phyloP scores from a whole-genome alignment of 2,113 vertebrate species.

The Thalassarche chlororhynchos region DNA sequence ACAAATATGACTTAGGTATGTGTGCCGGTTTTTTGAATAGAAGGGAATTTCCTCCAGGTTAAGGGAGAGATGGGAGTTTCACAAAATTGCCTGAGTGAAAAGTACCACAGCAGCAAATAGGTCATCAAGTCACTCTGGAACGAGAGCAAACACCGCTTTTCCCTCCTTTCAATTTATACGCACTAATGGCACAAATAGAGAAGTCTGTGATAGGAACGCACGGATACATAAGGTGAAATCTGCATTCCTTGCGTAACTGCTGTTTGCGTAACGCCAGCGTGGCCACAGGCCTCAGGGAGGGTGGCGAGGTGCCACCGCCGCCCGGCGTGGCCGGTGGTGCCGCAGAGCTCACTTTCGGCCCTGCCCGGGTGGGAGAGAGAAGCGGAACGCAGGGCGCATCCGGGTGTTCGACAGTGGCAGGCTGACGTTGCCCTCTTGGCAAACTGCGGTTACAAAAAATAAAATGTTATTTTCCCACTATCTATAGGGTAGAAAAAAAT shows the following conservation, averaged over 20 bases:
- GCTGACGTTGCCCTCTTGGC: not conserved
- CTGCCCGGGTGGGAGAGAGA: not conserved
- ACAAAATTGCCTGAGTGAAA: not conserved
- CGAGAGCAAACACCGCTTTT: not conserved
- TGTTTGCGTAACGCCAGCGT: not conserved
- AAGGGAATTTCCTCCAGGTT: not conserved
- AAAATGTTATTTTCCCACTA: not conserved
- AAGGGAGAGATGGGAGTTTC: not conserved
- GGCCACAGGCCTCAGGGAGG: not conserved
- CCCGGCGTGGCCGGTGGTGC: not conserved
- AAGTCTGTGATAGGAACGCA: not conserved
- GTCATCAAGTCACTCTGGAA: not conserved
- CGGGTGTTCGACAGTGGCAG: rapidly evolving
- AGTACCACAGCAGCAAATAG: not conserved
- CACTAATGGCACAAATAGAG: not conserved
- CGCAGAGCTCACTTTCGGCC: no score
- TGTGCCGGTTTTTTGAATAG: not conserved
- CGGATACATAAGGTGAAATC: constrained; percentile 34
- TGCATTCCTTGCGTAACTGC: constrained; percentile 24
- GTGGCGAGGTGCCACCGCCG: not conserved
- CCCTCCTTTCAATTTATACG: not conserved
- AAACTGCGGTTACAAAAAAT: rapidly evolving
- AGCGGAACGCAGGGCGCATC: no score
- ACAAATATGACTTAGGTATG: not conserved
- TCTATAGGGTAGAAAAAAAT: not conserved